phyloP scores from a whole-genome alignment of 2,888 invertebrate genomes.

The Chrysomela aeneicollis region DNA sequence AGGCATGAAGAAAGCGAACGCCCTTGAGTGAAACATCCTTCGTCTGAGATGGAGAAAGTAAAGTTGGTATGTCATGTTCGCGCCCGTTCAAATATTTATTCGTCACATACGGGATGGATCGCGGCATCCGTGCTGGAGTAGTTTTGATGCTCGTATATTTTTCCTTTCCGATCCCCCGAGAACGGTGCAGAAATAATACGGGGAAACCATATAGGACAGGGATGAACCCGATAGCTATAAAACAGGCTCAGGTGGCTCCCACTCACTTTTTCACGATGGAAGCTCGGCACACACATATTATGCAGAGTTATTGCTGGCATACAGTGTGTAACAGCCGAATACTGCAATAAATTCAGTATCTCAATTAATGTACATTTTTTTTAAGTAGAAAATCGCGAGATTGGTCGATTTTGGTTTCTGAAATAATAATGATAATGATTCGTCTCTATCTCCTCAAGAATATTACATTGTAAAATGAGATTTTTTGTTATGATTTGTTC shows the following conservation, averaged over 20 bases:
- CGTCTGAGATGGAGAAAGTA: conserved; percentile 43
- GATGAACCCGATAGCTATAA: not conserved
- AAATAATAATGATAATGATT: too few species aligned
- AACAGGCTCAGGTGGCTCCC: not conserved
- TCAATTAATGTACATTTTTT: too few species aligned
- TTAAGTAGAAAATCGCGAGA: too few species aligned
- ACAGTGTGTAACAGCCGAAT: too few species aligned
- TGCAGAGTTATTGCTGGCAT: not conserved
- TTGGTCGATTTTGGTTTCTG: too few species aligned
- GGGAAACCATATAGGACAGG: not conserved
- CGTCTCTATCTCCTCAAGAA: too few species aligned
- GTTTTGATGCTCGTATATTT: conserved; percentile 3
- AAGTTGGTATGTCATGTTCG: conserved; percentile 36
- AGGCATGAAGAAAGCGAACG: conserved; percentile 42
- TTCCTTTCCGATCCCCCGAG: not conserved
- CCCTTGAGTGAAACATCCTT: conserved; percentile 42
- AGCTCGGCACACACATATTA: not conserved
- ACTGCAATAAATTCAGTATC: too few species aligned
- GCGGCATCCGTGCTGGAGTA: conserved; percentile 6
- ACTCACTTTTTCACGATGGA: not conserved
- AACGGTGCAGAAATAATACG: not conserved
- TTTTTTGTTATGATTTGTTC: too few species aligned
- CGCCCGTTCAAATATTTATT: conserved; percentile 36
- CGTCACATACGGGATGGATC: conserved; percentile 34
- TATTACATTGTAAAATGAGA: too few species aligned